Evolutionary conservation across 2,113 vertebrate genomes (phyloP), one percentile per base, ranked within the genome.

Genomic region (Arizona elegans): DNA sequence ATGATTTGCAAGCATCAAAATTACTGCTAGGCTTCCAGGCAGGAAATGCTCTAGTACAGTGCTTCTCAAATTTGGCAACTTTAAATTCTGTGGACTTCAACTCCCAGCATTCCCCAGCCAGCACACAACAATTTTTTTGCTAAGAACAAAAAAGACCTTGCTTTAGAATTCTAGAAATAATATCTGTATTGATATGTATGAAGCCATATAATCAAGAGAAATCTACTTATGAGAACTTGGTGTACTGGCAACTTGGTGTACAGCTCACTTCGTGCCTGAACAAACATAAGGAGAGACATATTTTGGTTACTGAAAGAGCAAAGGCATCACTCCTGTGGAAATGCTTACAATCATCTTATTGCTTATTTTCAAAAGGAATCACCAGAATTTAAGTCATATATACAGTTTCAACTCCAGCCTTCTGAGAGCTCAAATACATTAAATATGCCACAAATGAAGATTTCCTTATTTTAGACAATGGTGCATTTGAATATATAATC

Each of bases 251-350:
- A n/a, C n/a, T n/a, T n/a, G n/a, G n/a, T n/a, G n/a, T n/a, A n/a
- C n/a, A n/a, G 19, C 86, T 96, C 19, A 3, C 23, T 89, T 96
- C 10, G 3, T 8, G 0, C 10, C n/a, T 0, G 9, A 62, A 59
- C 93, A 87, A 93, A 24, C 90, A 75, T 88, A 92, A 94, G 54
- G 93, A 88, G 81, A 92, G 10, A 19, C 2, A 38, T 0, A 0
- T 93, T 88, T 91, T 4, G 13, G 87, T 95, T 95, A 52, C 62
- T 88, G 91, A 52, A 70, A 26, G 91, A 92, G 12, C 53, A 92
- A 75, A 92, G 50, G 43, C 85, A 52, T 33, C n/a, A 56, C 53
- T 50, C 62, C 24, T 81, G 87, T 12, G 47, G 52, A 88, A 43
- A 50, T 62, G n/a, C 43, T 5, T 24, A 24, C 52, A 70, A 54